Evolutionary conservation across 2,797 vertebrate genomes (phyloP).

Genomic region (Catharus ustulatus): DNA sequence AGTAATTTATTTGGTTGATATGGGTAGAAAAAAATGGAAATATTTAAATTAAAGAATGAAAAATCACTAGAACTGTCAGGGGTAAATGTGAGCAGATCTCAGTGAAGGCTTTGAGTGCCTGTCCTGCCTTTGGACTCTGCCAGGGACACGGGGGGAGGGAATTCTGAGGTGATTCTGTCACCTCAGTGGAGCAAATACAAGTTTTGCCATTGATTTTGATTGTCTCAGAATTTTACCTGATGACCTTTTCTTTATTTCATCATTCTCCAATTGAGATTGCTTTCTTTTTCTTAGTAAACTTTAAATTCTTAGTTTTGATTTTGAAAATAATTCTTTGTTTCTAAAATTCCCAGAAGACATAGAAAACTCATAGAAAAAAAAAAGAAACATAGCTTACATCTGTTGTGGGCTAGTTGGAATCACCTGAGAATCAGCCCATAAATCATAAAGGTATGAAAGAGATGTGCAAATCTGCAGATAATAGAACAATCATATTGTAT

Average conservation of each 20-base stretch:
- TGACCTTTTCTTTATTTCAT: neutral
- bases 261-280: neutral
- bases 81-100: neutral
- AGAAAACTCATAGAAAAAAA: neutral
- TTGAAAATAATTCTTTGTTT: neutral
- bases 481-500: neutral
- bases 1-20: neutral
- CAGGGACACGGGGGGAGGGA: neutral
- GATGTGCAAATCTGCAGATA: neutral
- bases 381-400: neutral
- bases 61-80: neutral
- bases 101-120: neutral
- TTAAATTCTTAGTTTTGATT: neutral
- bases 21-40: neutral
- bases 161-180: neutral
- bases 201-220: neutral
- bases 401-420: neutral
- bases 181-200: neutral
- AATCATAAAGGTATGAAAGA: neutral
- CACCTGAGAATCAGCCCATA: neutral
- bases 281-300: neutral
- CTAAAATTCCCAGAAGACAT: neutral
- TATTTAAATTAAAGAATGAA: neutral
- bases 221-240: neutral
- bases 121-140: neutral